Conservation (phyloP, 2,888 invertebrate genomes). For the Periphyllus acericola region DNA sequence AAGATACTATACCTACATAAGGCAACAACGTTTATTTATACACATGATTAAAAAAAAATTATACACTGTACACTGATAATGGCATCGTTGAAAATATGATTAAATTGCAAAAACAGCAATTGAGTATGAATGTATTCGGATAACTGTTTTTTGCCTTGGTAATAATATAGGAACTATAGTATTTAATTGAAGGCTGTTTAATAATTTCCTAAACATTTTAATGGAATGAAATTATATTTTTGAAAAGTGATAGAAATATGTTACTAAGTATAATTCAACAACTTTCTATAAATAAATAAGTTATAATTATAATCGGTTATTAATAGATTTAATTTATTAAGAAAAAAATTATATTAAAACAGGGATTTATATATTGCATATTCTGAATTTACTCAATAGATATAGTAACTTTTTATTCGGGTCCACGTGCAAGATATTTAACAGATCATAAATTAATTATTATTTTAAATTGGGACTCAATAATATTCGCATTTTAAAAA, state of each 20-base stretch:
- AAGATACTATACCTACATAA: too few species aligned
- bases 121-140: background rate
- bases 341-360: background rate
- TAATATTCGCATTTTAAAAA: background rate
- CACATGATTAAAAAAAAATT: too few species aligned
- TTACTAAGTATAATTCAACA: background rate
- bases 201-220: background rate
- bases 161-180: background rate
- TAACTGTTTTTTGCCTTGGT: background rate
- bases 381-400: background rate
- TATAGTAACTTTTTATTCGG: background rate
- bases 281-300: slow-evolving; percentile 5
- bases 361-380: background rate
- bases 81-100: background rate
- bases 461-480: background rate
- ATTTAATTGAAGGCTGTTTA: background rate
- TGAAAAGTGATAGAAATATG: background rate
- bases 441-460: background rate
- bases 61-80: background rate
- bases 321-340: background rate
- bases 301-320: background rate
- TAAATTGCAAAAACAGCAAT: background rate
- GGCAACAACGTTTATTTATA: too few species aligned
- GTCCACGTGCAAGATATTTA: background rate
- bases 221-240: background rate